These are phyloP conservation scores for Hydrozoanthus tunicans DNA, from an alignment of 64 coral and sea anemone genomes.

Conservation along the genomic window DNA sequence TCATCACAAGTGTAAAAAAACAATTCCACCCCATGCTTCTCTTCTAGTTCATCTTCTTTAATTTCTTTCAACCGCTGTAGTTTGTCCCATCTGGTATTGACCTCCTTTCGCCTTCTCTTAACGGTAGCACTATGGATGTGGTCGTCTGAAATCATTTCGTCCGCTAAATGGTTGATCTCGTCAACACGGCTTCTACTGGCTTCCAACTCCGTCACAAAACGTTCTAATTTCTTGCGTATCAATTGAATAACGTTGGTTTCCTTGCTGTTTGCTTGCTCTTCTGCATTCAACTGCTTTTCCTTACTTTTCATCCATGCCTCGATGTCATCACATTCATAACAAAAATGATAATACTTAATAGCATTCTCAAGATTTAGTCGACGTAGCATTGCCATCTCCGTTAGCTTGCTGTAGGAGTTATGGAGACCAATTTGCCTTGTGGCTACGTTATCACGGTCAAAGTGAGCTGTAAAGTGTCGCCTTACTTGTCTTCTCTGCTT, in stretches of 20 bases:
- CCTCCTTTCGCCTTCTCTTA: conserved; percentile 71
- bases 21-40: conserved; percentile 95
- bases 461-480: conserved; percentile 96
- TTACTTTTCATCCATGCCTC: conserved; percentile 91
- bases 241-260: conserved; percentile 59
- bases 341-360: conserved; percentile 91
- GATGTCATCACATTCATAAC: conserved; percentile 92
- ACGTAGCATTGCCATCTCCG: conserved; percentile 74
- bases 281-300: conserved; percentile 75
- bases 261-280: conserved; percentile 40
- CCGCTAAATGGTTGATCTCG: conserved; percentile 78
- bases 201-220: conserved; percentile 78
- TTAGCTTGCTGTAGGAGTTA: conserved; percentile 82
- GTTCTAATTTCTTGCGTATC: conserved; percentile 81
- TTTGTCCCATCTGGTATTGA: conserved; percentile 90
- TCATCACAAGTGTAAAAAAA: conserved; percentile 88
- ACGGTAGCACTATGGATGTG: conserved; percentile 55
- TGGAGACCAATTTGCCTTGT: conserved; percentile 79
- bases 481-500: conserved; percentile 72
- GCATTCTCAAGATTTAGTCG: conserved; percentile 80
- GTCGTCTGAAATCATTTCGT: conserved; percentile 67
- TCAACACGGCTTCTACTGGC: conserved; percentile 70
- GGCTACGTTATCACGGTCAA: conserved; percentile 96
- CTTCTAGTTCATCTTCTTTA: conserved; percentile 86
- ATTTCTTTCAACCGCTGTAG: conserved; percentile 76